Conservation (phyloP, 1,140 invertebrate species). For the Papilio dardanus region DNA sequence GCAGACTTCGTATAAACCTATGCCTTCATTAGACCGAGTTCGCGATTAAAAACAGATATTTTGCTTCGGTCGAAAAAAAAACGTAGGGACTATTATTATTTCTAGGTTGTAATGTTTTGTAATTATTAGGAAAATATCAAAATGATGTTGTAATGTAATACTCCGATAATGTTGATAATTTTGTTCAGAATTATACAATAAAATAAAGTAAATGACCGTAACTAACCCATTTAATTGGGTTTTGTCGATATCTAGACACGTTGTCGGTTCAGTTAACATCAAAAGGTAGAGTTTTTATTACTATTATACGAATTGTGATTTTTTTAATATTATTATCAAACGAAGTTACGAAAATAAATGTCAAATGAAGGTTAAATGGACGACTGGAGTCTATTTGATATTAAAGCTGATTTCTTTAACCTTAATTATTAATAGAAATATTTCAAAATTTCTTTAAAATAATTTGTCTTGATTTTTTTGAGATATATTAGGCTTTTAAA, state of each 20-base stretch:
- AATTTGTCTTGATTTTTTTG: too few species aligned
- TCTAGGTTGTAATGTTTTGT: background rate
- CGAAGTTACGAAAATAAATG: background rate
- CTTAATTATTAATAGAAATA: too few species aligned
- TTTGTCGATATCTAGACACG: background rate
- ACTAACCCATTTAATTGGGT: background rate
- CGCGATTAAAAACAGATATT: too few species aligned
- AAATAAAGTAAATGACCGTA: conserved; percentile 6
- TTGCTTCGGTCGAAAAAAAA: too few species aligned
- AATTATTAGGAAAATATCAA: background rate
- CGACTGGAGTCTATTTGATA: too few species aligned
- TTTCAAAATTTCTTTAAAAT: too few species aligned
- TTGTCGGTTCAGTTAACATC: background rate
- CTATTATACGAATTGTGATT: background rate
- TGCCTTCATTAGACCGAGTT: too few species aligned
- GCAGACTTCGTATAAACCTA: too few species aligned
- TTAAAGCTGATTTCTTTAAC: too few species aligned
- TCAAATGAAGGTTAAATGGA: background rate
- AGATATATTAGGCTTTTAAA: too few species aligned
- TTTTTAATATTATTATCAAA: background rate
- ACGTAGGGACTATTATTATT: background rate
- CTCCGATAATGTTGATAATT: background rate
- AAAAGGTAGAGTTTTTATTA: background rate
- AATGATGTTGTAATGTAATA: background rate
- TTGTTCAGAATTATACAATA: background rate